Conservation (phyloP, 2,888 invertebrate species). For the Eudasyphora cyanicolor region DNA sequence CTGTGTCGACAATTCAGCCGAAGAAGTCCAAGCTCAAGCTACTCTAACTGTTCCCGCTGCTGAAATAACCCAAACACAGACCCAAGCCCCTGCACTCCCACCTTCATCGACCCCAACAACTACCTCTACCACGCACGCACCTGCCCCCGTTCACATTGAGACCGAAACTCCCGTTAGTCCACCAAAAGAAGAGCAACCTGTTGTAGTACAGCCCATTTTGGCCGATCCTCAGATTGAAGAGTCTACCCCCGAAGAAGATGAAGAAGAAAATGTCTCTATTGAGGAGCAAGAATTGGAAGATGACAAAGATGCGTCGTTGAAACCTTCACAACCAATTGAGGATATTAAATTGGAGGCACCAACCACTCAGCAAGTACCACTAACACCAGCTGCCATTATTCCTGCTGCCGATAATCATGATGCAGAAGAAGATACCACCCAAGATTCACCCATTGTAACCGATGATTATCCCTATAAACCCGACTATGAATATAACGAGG, state of each 20-base stretch:
- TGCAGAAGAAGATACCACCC: slow-evolving; percentile 54
- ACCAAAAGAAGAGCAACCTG: background rate
- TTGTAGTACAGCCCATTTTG: slow-evolving; percentile 4
- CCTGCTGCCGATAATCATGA: background rate
- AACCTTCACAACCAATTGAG: background rate
- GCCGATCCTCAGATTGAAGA: slow-evolving; percentile 11
- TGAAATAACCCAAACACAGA: slow-evolving; percentile 41
- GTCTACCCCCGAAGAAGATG: background rate
- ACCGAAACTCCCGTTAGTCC: slow-evolving; percentile 37
- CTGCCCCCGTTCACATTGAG: slow-evolving; percentile 30
- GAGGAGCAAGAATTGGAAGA: slow-evolving; percentile 53
- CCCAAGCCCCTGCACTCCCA: slow-evolving; percentile 61
- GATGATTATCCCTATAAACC: slow-evolving; percentile 78
- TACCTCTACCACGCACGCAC: slow-evolving; percentile 53
- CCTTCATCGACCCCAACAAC: slow-evolving; percentile 56
- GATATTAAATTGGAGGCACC: slow-evolving; percentile 40
- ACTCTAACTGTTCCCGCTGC: no score
- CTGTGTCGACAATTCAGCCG: slow-evolving; percentile 80
- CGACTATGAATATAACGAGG: slow-evolving; percentile 75
- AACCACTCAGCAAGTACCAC: slow-evolving; percentile 66
- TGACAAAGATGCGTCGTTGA: slow-evolving; percentile 27
- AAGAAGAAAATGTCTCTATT: slow-evolving; percentile 37
- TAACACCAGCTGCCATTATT: slow-evolving; percentile 68
- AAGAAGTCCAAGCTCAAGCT: slow-evolving; percentile 46
- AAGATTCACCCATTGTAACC: slow-evolving; percentile 57